Conservation (phyloP, 2,113 vertebrate genomes). For the Cynoglossus semilaevis region DNA sequence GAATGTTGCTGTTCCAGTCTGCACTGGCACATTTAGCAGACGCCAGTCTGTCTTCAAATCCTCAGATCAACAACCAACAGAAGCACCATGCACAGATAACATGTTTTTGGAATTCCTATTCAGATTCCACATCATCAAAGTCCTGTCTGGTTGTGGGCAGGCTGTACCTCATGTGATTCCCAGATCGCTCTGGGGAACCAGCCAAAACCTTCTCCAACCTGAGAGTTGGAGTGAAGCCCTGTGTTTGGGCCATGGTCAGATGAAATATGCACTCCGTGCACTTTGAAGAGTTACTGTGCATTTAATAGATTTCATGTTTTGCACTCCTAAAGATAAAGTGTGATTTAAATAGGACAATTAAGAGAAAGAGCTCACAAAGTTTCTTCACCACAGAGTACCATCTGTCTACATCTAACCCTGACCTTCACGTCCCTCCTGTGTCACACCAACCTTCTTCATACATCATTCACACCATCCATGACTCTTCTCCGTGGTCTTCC, state of each 20-base stretch:
- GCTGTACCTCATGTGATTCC: constrained; percentile 41
- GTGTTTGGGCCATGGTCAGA: constrained; percentile 9
- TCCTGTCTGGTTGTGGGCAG: constrained; percentile 18
- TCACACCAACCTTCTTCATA: too few species aligned
- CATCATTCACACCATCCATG: too few species aligned
- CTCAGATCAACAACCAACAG: constrained; percentile 29
- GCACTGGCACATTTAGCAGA: constrained; percentile 9
- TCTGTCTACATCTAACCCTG: too few species aligned
- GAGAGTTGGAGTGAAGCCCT: constrained; percentile 31
- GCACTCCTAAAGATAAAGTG: too few species aligned
- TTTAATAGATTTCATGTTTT: not conserved
- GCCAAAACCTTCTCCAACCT: constrained; percentile 37
- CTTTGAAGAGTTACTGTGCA: constrained; percentile 15
- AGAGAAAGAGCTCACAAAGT: too few species aligned
- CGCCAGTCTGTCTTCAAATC: constrained; percentile 28
- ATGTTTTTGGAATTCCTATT: constrained; percentile 58
- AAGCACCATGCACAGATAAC: constrained; percentile 38
- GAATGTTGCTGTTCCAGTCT: constrained; percentile 9
- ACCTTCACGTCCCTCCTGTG: too few species aligned
- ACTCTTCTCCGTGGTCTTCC: too few species aligned
- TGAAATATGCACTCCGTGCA: constrained; percentile 13
- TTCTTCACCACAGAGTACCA: too few species aligned
- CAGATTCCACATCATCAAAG: constrained; percentile 41
- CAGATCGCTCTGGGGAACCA: constrained; percentile 24
- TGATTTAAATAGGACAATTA: too few species aligned